A percentile compares a stretch with the other conserved stretches of the same genome.
These are phyloP conservation scores for Eudasyphora cyanicolor DNA, from an alignment of 2,888 invertebrate species.

Conservation along the genomic window DNA sequence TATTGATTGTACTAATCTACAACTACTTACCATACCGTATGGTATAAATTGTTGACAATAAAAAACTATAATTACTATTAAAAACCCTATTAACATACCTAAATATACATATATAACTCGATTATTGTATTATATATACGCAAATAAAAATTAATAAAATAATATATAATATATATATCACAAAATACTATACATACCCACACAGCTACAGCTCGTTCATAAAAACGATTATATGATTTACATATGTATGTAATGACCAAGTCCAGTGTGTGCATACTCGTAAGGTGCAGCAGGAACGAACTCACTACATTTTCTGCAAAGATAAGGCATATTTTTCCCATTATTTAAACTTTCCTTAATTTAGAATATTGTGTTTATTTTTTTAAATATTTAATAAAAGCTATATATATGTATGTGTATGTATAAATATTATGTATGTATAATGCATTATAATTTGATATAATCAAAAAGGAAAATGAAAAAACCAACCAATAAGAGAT, in stretches of 20 bases:
- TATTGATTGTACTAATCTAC: conserved; percentile 40
- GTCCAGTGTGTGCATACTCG: background rate
- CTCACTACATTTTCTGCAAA: background rate
- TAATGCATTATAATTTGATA: conserved; percentile 41
- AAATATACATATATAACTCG: conserved; percentile 16
- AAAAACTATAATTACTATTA: conserved; percentile 52
- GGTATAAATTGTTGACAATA: conserved; percentile 67
- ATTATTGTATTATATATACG: conserved; percentile 53
- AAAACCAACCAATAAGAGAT: background rate
- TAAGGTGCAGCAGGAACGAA: background rate
- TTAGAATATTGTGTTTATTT: background rate
- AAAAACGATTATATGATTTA: too few relatives aligned
- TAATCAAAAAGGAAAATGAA: conserved; percentile 20
- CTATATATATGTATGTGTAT: background rate
- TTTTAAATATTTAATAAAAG: background rate
- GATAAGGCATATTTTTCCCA: background rate
- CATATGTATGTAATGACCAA: background rate
- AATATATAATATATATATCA: conserved; percentile 2
- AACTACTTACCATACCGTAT: conserved; percentile 48
- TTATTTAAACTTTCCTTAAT: background rate
- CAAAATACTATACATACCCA: conserved; percentile 9
- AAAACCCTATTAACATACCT: conserved; percentile 37
- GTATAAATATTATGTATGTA: background rate
- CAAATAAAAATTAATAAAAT: conserved; percentile 31
- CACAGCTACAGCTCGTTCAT: too few relatives aligned